Conservation (phyloP, 2,797 vertebrate species). For the Melanotaenia boesemani region DNA sequence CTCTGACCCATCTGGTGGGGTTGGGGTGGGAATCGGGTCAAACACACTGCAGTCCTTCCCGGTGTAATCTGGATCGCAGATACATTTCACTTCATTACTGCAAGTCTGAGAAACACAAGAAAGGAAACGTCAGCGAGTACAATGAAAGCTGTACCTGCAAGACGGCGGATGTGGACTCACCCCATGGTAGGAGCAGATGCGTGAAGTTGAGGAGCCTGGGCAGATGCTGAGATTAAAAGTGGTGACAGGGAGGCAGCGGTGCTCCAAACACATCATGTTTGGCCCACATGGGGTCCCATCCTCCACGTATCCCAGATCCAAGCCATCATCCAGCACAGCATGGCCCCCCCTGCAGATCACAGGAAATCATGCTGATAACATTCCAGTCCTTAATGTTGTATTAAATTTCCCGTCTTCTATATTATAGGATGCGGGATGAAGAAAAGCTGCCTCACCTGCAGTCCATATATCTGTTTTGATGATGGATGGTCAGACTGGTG, state of each 20-base stretch:
- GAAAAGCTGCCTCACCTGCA: slow-evolving; percentile 87
- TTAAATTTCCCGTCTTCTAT: not conserved
- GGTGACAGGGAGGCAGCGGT: slow-evolving; percentile 89
- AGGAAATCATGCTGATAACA: not conserved
- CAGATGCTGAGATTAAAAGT: slow-evolving; percentile 96
- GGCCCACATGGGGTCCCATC: slow-evolving; percentile 96
- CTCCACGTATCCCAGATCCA: slow-evolving; percentile 95
- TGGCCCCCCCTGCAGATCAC: slow-evolving; percentile 88
- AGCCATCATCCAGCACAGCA: slow-evolving; percentile 92
- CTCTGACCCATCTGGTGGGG: slow-evolving; percentile 86
- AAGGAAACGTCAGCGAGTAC: not conserved
- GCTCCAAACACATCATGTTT: slow-evolving; percentile 96
- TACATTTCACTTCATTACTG: slow-evolving; percentile 96
- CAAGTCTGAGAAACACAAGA: slow-evolving; percentile 83
- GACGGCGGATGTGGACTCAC: slow-evolving; percentile 74
- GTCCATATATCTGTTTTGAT: slow-evolving; percentile 95
- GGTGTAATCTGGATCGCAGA: slow-evolving; percentile 93
- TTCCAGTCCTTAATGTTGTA: not conserved
- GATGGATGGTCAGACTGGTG: slow-evolving; percentile 93
- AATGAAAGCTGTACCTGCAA: not conserved
- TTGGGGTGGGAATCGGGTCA: slow-evolving; percentile 91
- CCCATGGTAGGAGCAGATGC: slow-evolving; percentile 93
- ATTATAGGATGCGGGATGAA: not conserved
- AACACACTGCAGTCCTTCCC: slow-evolving; percentile 97
- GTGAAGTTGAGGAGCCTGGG: slow-evolving; percentile 86